These are phyloP conservation scores for Automeris io DNA, from an alignment of 2,888 invertebrate species.

Conservation along the genomic window DNA sequence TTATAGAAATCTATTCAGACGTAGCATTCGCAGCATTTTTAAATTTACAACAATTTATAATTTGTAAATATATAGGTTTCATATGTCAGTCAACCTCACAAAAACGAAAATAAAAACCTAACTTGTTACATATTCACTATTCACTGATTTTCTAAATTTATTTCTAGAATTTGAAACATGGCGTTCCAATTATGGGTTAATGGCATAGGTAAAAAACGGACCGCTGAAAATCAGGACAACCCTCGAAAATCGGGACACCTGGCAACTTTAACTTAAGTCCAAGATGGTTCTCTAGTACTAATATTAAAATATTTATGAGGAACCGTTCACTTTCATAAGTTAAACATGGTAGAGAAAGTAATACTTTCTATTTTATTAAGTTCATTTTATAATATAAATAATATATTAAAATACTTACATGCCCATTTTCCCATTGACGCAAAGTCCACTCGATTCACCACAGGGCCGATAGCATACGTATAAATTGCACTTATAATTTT, in stretches of 20 bases:
- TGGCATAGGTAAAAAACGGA: no score
- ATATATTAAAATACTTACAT: constrained; percentile 73
- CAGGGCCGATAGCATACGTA: constrained; percentile 69
- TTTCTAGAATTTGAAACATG: no score
- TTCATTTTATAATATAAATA: constrained; percentile 7
- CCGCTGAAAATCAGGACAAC: no score
- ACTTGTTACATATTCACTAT: no score
- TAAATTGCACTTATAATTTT: constrained; percentile 38
- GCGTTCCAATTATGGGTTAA: no score
- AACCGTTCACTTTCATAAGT: constrained; percentile 2
- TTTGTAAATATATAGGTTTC: no score
- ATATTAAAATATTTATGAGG: not conserved
- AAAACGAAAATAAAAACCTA: no score
- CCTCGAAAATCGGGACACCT: not conserved
- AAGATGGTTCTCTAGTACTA: not conserved
- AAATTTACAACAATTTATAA: no score
- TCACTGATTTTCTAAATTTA: no score
- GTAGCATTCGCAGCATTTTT: no score
- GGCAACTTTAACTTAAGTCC: not conserved
- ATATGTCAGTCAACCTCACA: no score
- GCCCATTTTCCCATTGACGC: constrained; percentile 87
- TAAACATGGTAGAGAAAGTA: constrained; percentile 6
- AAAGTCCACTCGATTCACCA: constrained; percentile 78
- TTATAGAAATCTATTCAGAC: no score
- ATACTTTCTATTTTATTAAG: constrained; percentile 10